Evolutionary conservation across 1,140 invertebrate species (phyloP).

Genomic region (Sarcophaga peregrina): DNA sequence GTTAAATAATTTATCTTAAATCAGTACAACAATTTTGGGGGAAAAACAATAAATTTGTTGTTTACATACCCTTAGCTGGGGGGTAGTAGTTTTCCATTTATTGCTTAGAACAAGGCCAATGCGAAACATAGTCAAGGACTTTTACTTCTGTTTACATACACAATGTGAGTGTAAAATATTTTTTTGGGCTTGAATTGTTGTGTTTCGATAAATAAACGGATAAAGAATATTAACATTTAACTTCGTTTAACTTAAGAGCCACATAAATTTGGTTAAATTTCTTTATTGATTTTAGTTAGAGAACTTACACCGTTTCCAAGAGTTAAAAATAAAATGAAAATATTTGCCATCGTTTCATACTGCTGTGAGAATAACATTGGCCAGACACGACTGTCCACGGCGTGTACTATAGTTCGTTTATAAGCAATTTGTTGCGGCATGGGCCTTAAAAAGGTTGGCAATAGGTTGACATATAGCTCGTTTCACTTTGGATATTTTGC

Average conservation of each 20-base stretch:
- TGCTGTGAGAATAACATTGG: too few species aligned
- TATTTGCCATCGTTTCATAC: too few species aligned
- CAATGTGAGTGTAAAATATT: not conserved
- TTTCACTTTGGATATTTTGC: too few species aligned
- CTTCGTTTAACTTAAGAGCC: not conserved
- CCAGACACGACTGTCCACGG: too few species aligned
- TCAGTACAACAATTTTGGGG: not conserved
- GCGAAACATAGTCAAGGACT: not conserved
- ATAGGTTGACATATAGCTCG: too few species aligned
- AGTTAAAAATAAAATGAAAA: too few species aligned
- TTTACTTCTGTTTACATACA: not conserved
- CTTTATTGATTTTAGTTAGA: not conserved
- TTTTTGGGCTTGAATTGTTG: not conserved
- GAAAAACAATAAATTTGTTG: not conserved
- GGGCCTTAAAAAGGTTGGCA: too few species aligned
- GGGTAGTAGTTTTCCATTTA: not conserved
- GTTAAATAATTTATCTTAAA: not conserved
- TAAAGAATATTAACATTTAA: conserved; percentile 1
- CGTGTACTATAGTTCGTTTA: too few species aligned
- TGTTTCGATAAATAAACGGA: not conserved
- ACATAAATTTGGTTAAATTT: not conserved
- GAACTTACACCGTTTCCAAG: not conserved
- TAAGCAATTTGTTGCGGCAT: too few species aligned
- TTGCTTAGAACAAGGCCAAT: not conserved
- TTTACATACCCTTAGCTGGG: not conserved